Conservation (phyloP, 2,113 vertebrate species). For the Rhinoderma darwinii region DNA sequence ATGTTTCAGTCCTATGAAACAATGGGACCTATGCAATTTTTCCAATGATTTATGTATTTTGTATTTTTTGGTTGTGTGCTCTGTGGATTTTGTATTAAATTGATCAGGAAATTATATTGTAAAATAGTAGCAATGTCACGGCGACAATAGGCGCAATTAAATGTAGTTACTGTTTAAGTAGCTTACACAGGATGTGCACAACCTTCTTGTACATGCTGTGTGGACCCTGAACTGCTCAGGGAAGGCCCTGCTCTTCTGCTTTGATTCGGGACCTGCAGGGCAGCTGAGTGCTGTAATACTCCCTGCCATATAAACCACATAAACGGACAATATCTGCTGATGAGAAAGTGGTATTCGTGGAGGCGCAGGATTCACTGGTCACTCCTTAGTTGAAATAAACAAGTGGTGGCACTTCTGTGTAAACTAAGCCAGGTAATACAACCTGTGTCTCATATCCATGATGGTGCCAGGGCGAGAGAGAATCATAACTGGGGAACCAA, state of each 20-base stretch:
- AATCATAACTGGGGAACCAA: no score
- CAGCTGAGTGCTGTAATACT: not conserved
- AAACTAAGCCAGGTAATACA: not conserved
- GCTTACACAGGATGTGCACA: not conserved
- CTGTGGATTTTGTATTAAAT: not conserved
- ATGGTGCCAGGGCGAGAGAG: not conserved
- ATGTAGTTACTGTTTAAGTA: not conserved
- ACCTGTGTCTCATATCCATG: no score
- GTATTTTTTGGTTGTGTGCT: not conserved
- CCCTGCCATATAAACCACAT: not conserved
- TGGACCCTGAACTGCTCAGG: not conserved
- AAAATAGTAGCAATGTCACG: not conserved
- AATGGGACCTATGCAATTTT: no score
- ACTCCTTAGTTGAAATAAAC: slow-evolving; percentile 2
- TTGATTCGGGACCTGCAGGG: not conserved
- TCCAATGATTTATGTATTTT: not conserved
- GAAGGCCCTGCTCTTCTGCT: not conserved
- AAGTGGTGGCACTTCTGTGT: not conserved
- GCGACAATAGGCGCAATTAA: not conserved
- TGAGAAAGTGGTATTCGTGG: not conserved
- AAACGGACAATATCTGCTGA: not conserved
- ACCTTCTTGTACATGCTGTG: not conserved
- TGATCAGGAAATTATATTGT: not conserved
- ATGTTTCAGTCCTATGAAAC: no score
- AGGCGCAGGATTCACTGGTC: not conserved